Percentiles rank a stretch among this genome's conserved stretches.
These are phyloP conservation scores for Diabrotica balteata DNA, from an alignment of 2,888 invertebrate genomes.

Conservation along the genomic window DNA sequence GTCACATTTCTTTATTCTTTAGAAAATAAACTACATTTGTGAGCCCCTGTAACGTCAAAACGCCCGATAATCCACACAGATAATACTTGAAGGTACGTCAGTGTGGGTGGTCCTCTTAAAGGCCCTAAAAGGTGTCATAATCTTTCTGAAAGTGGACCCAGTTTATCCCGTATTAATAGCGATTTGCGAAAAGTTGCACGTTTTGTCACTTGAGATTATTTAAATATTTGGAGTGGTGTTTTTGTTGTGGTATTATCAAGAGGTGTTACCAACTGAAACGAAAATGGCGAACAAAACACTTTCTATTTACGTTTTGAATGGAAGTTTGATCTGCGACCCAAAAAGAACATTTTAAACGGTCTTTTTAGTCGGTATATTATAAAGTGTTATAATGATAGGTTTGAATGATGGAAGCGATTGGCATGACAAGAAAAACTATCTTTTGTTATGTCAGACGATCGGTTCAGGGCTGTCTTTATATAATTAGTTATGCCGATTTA, in stretches of 20 bases:
- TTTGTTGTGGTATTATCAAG: conserved; percentile 2
- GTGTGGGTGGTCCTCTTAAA: conserved; percentile 19
- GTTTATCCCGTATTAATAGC: conserved; percentile 23
- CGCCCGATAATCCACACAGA: conserved; percentile 13
- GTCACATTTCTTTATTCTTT: conserved; percentile 12
- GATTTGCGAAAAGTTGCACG: conserved; percentile 35
- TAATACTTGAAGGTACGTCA: conserved; percentile 15
- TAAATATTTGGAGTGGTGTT: conserved; percentile 28
- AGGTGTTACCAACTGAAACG: conserved; percentile 9
- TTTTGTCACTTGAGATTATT: conserved; percentile 41
- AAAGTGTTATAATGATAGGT: conserved; percentile 13
- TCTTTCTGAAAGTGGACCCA: conserved; percentile 12
- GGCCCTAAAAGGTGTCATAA: conserved; percentile 25
- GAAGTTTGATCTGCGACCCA: conserved; percentile 1
- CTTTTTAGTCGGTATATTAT: conserved; percentile 10
- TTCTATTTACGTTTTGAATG: conserved; percentile 9
- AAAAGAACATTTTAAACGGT: conserved; percentile 16
- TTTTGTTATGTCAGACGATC: conserved; percentile 11
- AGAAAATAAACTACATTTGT: not conserved
- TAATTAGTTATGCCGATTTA: not conserved
- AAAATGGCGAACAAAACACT: conserved; percentile 5
- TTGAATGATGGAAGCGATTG: conserved; percentile 6
- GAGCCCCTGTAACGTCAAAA: conserved; percentile 12
- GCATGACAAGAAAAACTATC: conserved; percentile 9
- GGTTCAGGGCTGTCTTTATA: not conserved